Base-by-base conservation (phyloP, 2,888 invertebrate genomes). In the Catotricha subobsoleta region DNA sequence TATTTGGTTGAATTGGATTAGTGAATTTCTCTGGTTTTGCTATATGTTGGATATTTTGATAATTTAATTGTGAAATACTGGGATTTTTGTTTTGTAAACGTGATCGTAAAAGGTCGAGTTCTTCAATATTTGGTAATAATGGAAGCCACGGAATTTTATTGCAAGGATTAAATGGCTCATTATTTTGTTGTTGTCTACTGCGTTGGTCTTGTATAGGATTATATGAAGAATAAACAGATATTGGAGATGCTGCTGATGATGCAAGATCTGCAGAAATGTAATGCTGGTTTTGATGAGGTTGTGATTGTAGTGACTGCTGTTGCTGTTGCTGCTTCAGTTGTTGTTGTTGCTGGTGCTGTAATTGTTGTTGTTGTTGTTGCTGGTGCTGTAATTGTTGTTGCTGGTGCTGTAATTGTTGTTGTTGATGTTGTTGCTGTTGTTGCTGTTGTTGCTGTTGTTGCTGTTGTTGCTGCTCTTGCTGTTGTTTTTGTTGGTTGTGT, bases 81-180 rank as follows among this genome's bases (percentile, higher is more conserved):
- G 36, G 36, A 36, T 25, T 36, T 23, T 36, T 36, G 2, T 8
- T 23, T 36, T 36, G 36, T 8, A 36, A 16, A 15, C 13, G 21
- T 15, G 36, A 21, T 10, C 36, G 36, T 20, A 36, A 36, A 4
- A 36, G 15, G 16, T 23, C 12, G 9, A 36, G 25, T 23, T 36
- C 29, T 21, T 30, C 20, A 12, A 28, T 20, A 30, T 51, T 54
- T 9, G 55, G 54, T 48, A 61, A 50, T 59, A 84, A 73, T 28
- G 86, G 86, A 50, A 81, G 71, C 86, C 86, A 86, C 44, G 86
- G 84, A 52, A 75, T 72, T 56, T 73, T 69, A 56, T 84, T 82
- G 54, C 86, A 86, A 41, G 79, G 72, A 53, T 79, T 76, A 15
- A 25, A 36, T 25, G 25, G 16, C 10, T 36, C 36, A 23, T 10